A percentile compares a stretch with the other conserved stretches of the same genome.
Conservation (phyloP, 2,797 vertebrate genomes). For the Falco concolor region DNA sequence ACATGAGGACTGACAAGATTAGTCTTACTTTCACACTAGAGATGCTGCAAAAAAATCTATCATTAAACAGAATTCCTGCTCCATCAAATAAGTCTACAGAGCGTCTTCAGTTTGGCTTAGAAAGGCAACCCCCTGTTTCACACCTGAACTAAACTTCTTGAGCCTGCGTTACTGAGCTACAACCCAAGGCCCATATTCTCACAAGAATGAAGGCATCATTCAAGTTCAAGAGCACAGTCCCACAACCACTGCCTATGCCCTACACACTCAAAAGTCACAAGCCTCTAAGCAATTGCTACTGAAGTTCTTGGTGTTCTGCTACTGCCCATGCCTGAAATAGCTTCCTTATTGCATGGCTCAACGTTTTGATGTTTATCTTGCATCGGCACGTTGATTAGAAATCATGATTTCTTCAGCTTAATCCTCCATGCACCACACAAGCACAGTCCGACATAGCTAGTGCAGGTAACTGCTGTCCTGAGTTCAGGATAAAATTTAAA, state of each 20-base stretch:
- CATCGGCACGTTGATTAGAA: neutral
- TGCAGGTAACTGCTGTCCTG: neutral
- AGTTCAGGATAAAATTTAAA: neutral
- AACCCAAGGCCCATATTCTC: neutral
- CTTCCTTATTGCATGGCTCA: neutral
- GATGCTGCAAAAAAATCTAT: neutral
- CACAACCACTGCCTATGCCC: neutral
- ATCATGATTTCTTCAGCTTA: neutral
- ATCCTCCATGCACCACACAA: neutral
- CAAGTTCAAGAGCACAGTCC: neutral
- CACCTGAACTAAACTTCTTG: rapidly evolving
- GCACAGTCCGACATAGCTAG: neutral
- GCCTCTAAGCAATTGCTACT: neutral
- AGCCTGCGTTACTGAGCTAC: neutral
- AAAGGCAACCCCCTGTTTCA: neutral
- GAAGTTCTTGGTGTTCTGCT: neutral
- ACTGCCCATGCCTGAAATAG: neutral
- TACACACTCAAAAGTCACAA: neutral
- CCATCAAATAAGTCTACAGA: neutral
- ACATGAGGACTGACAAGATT: neutral
- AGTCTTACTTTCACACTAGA: neutral
- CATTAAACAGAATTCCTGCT: neutral
- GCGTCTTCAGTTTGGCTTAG: neutral
- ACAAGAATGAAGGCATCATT: neutral
- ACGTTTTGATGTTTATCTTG: neutral